Base-by-base conservation (phyloP, 2,888 invertebrate genomes). In the Cyclophora albipunctata region DNA sequence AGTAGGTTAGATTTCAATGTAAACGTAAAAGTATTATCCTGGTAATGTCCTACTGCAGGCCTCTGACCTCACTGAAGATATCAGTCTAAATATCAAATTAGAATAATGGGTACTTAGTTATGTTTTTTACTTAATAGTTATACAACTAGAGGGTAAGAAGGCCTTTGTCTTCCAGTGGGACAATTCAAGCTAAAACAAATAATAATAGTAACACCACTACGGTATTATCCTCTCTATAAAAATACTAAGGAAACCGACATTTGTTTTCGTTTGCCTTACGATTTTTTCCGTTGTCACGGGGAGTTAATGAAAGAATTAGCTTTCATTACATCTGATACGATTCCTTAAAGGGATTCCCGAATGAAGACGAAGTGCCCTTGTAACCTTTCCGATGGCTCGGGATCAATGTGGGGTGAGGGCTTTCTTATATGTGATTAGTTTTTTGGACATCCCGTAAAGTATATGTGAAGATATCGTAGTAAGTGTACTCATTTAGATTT, bases 271-370 rank as follows among this genome's bases (percentile, higher is more conserved):
- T 78, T 78, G 71, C 64, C 68, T 74, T 75, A 80, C 81, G 75
- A 75, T 83, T 82, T 81, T 78, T 79, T 78, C 81, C 78, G 80
- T 83, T 86, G 86, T 87, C 88, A 85, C 86, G 76, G 73, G 71
- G 73, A 80, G 80, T 78, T 88, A 88, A 88, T 88, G 88, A 88
- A 87, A 85, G 87, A 88, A 88, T 88, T 88, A 87, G 87, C 84
- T 84, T 87, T 85, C 86, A 87, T 88, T 87, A 88, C 86, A 75
- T 75, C 76, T 81, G 83, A 86, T 85, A 84, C 83, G 85, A 81
- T 83, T 80, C 81, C 85, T 85, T 85, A 85, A 88, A 88, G 85
- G 84, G 84, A 84, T 83, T 82, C 75, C 70, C 78, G 81, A 86
- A 86, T 84, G 78, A 86, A 85, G 84, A 85, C 75, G 80, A 83